Evolutionary conservation across 2,888 invertebrate genomes (phyloP), one percentile per base, ranked within the genome.

Genomic region (Chymomyza procnemis): DNA sequence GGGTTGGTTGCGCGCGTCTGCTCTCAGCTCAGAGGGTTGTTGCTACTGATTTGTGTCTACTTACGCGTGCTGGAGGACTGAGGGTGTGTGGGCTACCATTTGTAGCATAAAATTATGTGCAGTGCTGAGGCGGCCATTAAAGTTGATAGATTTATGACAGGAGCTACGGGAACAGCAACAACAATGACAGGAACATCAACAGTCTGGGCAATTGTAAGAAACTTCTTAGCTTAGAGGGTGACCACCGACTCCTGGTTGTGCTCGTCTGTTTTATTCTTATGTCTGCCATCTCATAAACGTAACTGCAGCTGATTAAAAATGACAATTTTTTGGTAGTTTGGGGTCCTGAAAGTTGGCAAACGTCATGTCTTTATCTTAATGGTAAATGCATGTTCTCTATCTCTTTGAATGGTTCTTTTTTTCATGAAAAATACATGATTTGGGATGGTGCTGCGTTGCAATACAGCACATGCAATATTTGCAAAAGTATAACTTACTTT

Each of bases 101-200:
- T 81, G 79, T 78, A 78, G 83, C 78, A 86, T 87, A 80, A 89
- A 89, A 89, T 89, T 89, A 89, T 89, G 87, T 89, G 85, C 89
- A 85, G 85, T 77, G 83, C 83, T 87, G 80, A 85, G 85, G 81
- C 88, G 79, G 85, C 89, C 89, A 89, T 89, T 89, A 88, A 89
- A 87, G 83, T 79, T 88, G 89, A 89, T 88, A 89, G 90, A 89
- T 89, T 89, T 89, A 89, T 89, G 87, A 87, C 88, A 87, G 69
- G 64, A 74, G 47, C 74, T 66, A 67, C 34, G 71, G 66, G 59
- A 62, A 50, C 46, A 61, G 54, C 66, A 62, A 26, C 66, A 69
- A 58, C 67, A 64, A 61, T 60, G 62, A 63, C 67, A 72, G 67
- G 66, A 70, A 61, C 70, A n/a, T n/a, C n/a, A 67, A 58, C 64